These are phyloP conservation scores for Darevskia nairensis DNA, from an alignment of 2,797 vertebrate genomes.

Conservation along the genomic window DNA sequence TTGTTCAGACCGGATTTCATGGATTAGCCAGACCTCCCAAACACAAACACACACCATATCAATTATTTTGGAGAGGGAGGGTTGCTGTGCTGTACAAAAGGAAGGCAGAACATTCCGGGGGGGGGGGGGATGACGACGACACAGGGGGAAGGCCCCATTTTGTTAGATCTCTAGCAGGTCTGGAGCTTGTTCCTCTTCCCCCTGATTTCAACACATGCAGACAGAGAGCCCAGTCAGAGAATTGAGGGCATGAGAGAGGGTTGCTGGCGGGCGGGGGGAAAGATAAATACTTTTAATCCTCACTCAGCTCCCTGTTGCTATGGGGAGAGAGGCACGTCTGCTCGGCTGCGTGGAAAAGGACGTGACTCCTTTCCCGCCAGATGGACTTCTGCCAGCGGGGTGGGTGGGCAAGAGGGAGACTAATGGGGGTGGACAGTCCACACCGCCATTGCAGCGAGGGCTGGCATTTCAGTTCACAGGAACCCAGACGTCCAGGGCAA, in stretches of 20 bases:
- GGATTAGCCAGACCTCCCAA: slow-evolving; percentile 41
- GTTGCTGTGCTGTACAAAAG: background rate
- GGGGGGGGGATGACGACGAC: background rate
- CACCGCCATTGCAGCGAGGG: slow-evolving; percentile 28
- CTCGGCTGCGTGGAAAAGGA: slow-evolving; percentile 64
- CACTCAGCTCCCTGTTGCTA: slow-evolving; percentile 73
- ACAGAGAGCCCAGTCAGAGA: slow-evolving; percentile 72
- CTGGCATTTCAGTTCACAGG: background rate
- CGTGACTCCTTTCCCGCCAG: slow-evolving; percentile 57
- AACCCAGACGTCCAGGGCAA: rapidly evolving
- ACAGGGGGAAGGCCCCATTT: slow-evolving; percentile 44
- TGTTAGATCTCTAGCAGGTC: slow-evolving; percentile 63
- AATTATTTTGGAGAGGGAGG: background rate
- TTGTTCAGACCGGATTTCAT: slow-evolving; percentile 50
- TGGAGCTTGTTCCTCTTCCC: slow-evolving; percentile 36
- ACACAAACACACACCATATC: slow-evolving; percentile 22
- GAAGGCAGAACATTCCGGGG: background rate
- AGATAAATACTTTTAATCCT: slow-evolving; percentile 76
- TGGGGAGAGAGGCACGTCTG: slow-evolving; percentile 74
- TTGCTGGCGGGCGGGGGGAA: slow-evolving; percentile 45
- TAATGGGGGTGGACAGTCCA: slow-evolving; percentile 53
- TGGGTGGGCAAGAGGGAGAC: slow-evolving; percentile 32
- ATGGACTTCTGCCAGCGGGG: slow-evolving; percentile 65
- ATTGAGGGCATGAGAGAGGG: slow-evolving; percentile 84
- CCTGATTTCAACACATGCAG: slow-evolving; percentile 37